These are phyloP conservation scores for Villa cingulata DNA, from an alignment of 2,888 invertebrate species.

Conservation along the genomic window DNA sequence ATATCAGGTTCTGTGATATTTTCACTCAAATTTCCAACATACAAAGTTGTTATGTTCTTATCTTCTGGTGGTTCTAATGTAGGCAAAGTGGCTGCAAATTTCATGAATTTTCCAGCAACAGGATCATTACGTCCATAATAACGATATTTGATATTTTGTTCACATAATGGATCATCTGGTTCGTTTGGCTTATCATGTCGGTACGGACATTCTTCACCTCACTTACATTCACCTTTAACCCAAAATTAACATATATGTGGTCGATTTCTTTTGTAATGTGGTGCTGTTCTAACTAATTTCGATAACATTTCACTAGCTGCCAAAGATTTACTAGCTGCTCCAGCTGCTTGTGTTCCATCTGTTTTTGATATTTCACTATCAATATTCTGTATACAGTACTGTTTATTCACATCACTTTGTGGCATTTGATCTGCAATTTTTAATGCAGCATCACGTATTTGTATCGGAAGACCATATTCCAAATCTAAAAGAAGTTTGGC, in stretches of 20 bases:
- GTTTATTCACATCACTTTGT: conserved; percentile 81
- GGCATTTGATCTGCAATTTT: conserved; percentile 77
- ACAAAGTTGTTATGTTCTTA: conserved; percentile 87
- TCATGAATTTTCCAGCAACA: conserved; percentile 80
- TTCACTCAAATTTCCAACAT: conserved; percentile 91
- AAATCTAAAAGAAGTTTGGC: conserved; percentile 84
- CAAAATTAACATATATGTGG: conserved; percentile 92
- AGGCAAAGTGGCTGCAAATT: conserved; percentile 82
- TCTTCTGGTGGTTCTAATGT: conserved; percentile 93
- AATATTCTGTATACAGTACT: conserved; percentile 78
- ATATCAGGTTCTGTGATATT: conserved; percentile 79
- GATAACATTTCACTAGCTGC: conserved; percentile 65
- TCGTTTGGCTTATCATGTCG: conserved; percentile 88
- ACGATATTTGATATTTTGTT: conserved; percentile 82
- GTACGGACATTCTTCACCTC: conserved; percentile 90
- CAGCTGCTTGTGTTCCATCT: conserved; percentile 40
- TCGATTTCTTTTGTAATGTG: conserved; percentile 82
- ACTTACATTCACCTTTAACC: conserved; percentile 88
- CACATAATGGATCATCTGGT: conserved; percentile 84
- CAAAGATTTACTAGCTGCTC: conserved; percentile 51
- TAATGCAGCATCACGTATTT: conserved; percentile 76
- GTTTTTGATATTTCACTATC: conserved; percentile 52
- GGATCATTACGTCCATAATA: conserved; percentile 90
- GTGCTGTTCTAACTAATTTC: conserved; percentile 74
- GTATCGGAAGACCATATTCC: conserved; percentile 72